Conservation (phyloP, 2,888 invertebrate genomes). For the Netelia virgata region DNA sequence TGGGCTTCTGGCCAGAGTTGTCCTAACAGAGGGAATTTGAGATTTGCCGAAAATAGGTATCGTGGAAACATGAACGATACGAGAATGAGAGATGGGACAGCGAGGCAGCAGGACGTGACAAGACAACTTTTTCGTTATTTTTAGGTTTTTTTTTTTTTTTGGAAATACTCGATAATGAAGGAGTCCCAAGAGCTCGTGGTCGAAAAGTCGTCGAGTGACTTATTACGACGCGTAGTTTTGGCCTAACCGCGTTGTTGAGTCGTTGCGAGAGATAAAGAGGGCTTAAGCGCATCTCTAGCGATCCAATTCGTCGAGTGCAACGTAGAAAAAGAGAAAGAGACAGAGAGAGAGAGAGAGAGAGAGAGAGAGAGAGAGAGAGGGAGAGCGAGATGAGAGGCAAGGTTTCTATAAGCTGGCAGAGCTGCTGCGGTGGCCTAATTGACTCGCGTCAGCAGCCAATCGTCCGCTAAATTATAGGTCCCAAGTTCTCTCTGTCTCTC, state of each 20-base stretch:
- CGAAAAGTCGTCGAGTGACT: conserved; percentile 61
- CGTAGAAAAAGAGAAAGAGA: neutral
- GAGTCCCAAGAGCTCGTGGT: conserved; percentile 31
- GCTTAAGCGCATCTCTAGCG: conserved; percentile 47
- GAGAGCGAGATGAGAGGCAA: conserved; percentile 19
- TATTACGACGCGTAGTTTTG: conserved; percentile 42
- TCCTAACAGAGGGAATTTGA: neutral
- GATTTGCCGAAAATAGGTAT: conserved; percentile 59
- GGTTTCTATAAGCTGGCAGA: conserved; percentile 44
- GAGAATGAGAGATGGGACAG: conserved; percentile 25
- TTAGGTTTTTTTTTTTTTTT: neutral
- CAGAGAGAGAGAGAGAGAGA: neutral
- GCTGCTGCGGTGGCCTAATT: conserved; percentile 73
- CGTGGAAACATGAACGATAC: conserved; percentile 27
- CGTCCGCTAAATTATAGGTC: conserved; percentile 76
- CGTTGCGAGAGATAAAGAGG: conserved; percentile 49
- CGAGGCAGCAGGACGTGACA: conserved; percentile 78
- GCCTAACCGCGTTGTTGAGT: conserved; percentile 32
- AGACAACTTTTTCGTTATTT: conserved; percentile 72
- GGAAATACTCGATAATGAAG: conserved; percentile 71
- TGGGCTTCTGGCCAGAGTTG: neutral
- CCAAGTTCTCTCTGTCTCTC: conserved; percentile 3
- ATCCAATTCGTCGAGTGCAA: conserved; percentile 58
- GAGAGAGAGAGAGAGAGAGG: neutral
- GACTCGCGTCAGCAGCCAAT: conserved; percentile 76